Evolutionary conservation across 53 echinoderm and acorn worm genomes (phyloP), one percentile per base, ranked within the genome.

Genomic region (Patiria pectinifera): DNA sequence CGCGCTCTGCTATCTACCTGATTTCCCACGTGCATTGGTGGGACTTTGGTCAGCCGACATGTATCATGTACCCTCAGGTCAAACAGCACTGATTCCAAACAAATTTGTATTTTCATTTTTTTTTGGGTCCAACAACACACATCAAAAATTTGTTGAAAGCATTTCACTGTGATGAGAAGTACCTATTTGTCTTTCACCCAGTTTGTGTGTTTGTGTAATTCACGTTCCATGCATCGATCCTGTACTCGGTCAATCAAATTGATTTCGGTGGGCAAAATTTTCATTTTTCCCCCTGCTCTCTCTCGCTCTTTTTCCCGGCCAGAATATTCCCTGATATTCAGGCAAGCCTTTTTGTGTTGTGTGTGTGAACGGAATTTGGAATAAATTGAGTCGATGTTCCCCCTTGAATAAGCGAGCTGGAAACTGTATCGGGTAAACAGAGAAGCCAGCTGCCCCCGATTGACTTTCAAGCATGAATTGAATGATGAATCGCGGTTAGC

Each of bases 341-440:
- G 69, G 69, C 10, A 11, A 69, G 69, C 69, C 69, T 69, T 69
- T 53, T 53, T 53, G 53, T 53, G 35, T 35, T 35, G 53, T 53
- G 53, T 53, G 74, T 74, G 24, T 24, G 74, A 74, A 24, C 4
- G 74, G 74, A 60, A 60, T 87, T 59, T 76, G 44, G 87, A 77
- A 76, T 87, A 87, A 87, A 87, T 87, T 87, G 18, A 86, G 78
- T 87, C 58, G 22, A 22, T 23, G 59, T 60, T 47, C 35, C 87
- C 47, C 61, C 16, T 48, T 87, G 87, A 87, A 75, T 58, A 87
- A 77, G 76, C 24, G 76, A 62, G 78, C 76, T 84, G 69, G 84
- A 84, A 84, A 66, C 23, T 63, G 45, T 84, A 77, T 87, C 87
- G 77, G 76, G 87, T 59, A 76, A 87, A 87, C 59, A 76, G 87